Percentiles rank a stretch among this genome's conserved stretches.
phyloP scores from a whole-genome alignment of 2,888 invertebrate species.

The Pollenia angustigena region DNA sequence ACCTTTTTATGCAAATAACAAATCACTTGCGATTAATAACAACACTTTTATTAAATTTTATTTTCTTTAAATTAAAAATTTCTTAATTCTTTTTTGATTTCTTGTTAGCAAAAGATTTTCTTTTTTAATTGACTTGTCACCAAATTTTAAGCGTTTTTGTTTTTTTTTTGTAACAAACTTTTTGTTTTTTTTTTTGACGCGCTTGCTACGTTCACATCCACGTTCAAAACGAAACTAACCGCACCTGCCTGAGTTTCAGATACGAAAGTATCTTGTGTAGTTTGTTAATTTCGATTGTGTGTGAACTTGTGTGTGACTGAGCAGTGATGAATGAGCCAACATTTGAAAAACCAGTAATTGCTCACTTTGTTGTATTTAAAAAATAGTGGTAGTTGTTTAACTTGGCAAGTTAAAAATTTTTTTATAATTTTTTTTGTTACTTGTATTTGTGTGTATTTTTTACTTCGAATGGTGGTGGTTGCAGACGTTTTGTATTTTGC shows the following conservation, averaged over 20 bases:
- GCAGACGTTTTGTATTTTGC: conserved; percentile 1
- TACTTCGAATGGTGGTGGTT: conserved; percentile 49
- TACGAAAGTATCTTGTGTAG: conserved; percentile 76
- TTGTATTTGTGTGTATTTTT: conserved; percentile 5
- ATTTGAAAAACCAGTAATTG: conserved; percentile 71
- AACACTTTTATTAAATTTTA: not conserved
- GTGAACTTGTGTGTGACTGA: conserved; percentile 59
- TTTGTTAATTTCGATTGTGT: conserved; percentile 32
- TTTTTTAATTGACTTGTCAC: not conserved
- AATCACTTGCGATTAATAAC: not conserved
- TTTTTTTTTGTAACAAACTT: conserved; percentile 10
- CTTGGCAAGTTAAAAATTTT: conserved; percentile 46
- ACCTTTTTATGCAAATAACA: not conserved
- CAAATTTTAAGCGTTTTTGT: not conserved
- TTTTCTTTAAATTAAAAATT: not conserved
- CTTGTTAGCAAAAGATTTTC: not conserved
- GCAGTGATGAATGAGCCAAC: conserved; percentile 58
- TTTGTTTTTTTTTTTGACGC: conserved; percentile 45
- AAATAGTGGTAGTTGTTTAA: conserved; percentile 64
- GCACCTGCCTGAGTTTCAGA: conserved; percentile 80
- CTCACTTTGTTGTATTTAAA: conserved; percentile 66
- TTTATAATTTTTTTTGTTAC: conserved; percentile 27
- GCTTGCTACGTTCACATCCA: conserved; percentile 78
- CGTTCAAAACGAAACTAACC: conserved; percentile 83
- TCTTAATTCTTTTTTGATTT: not conserved